Conservation (phyloP, 1,140 invertebrate genomes). For the Coptotermes formosanus region DNA sequence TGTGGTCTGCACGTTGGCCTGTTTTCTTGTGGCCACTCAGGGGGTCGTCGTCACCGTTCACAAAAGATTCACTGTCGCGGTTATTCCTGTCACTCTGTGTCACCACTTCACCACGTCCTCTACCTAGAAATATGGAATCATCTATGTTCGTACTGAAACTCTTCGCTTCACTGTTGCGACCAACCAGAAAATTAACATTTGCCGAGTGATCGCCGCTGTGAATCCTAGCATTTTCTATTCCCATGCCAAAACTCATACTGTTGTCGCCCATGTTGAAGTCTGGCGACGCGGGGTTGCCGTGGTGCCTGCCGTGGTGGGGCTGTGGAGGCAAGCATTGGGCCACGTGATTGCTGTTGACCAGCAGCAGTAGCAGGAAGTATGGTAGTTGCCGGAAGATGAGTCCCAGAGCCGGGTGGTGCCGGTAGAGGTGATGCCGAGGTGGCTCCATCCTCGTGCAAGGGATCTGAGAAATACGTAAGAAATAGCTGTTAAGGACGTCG, state of each 20-base stretch:
- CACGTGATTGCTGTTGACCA: neutral
- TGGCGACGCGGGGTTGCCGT: neutral
- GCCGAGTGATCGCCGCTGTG: neutral
- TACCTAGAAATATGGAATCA: neutral
- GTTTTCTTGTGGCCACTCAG: neutral
- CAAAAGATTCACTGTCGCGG: neutral
- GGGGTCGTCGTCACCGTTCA: neutral
- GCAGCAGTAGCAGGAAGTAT: neutral
- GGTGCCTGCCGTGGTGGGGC: neutral
- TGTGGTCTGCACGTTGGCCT: neutral
- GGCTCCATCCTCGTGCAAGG: constrained; percentile 5
- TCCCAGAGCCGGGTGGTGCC: neutral
- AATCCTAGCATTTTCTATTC: neutral
- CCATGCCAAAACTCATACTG: neutral
- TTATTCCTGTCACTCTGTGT: neutral
- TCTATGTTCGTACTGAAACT: neutral
- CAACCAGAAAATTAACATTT: neutral
- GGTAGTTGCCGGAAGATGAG: neutral
- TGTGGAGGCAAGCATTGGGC: neutral
- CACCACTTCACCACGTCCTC: neutral
- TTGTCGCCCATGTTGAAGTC: constrained; percentile 15
- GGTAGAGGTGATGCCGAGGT: constrained; percentile 1
- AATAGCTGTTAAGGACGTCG: neutral
- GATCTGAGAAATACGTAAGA: neutral
- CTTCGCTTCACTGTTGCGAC: neutral